These are phyloP conservation scores for Brachionus angularis DNA, from an alignment of 1,140 invertebrate species.

Conservation along the genomic window DNA sequence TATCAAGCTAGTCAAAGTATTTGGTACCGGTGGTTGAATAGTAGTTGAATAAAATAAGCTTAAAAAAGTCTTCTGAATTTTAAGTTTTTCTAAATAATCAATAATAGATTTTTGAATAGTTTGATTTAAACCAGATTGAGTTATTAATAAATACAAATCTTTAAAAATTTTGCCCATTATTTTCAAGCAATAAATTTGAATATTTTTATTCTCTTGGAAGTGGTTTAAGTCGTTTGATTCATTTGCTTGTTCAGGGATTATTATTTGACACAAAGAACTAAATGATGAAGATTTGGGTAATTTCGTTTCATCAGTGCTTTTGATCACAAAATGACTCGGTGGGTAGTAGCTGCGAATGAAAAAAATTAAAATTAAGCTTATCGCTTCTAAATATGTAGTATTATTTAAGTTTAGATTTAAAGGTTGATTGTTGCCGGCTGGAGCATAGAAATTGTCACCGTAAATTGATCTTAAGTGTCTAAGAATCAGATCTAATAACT, in stretches of 20 bases:
- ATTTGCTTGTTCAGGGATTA: not conserved
- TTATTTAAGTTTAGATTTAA: not conserved
- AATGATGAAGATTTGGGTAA: not conserved
- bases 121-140: not conserved
- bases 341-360: constrained; percentile 38
- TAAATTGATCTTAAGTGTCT: constrained; percentile 20
- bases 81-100: constrained; percentile 19
- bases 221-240: not conserved
- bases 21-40: not conserved
- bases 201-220: constrained; percentile 14
- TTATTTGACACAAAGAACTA: not conserved
- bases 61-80: constrained; percentile 40
- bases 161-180: not conserved
- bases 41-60: constrained; percentile 11
- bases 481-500: constrained; percentile 3
- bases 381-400: constrained; percentile 22
- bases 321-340: constrained; percentile 6
- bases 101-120: not conserved
- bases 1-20: not conserved
- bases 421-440: not conserved
- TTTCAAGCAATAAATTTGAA: constrained; percentile 33
- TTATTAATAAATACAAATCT: not conserved
- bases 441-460: constrained; percentile 35
- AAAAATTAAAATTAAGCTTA: not conserved
- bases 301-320: not conserved